Percentiles rank a stretch among this genome's conserved stretches.
These are phyloP conservation scores for Empidonax alnorum DNA, from an alignment of 2,113 vertebrate genomes.

Conservation along the genomic window DNA sequence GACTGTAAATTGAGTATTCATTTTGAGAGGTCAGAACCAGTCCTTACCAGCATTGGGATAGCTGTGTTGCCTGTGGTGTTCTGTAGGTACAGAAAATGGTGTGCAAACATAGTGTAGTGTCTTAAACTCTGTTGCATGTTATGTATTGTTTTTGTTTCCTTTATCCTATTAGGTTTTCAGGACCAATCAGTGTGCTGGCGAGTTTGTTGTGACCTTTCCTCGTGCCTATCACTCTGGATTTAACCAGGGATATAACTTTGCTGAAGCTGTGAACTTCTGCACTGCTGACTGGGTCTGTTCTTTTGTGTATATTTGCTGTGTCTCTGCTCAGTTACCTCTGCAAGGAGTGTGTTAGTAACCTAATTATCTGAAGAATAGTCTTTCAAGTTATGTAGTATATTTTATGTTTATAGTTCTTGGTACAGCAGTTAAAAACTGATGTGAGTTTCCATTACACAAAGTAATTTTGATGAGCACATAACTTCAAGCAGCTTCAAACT, in stretches of 20 bases:
- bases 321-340: slow-evolving; percentile 15
- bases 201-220: slow-evolving; percentile 98
- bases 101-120: background rate
- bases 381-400: background rate
- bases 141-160: background rate
- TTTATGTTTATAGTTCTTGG: background rate
- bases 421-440: background rate
- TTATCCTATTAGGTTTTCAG: slow-evolving; percentile 86
- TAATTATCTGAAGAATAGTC: background rate
- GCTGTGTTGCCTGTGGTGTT: background rate
- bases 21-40: background rate
- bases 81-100: background rate
- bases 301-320: slow-evolving; percentile 45
- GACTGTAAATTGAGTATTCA: background rate
- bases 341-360: background rate
- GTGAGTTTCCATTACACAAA: background rate
- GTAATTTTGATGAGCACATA: background rate
- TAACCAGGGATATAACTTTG: slow-evolving; percentile 99
- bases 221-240: slow-evolving; percentile 98
- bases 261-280: slow-evolving; percentile 99
- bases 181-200: slow-evolving; percentile 98
- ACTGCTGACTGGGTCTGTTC: slow-evolving; percentile 95
- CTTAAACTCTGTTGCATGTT: background rate
- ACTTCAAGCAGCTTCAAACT: background rate
- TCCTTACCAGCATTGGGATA: background rate